phyloP scores from a whole-genome alignment of 1,140 invertebrate genomes.

The Drosophila obscura region DNA sequence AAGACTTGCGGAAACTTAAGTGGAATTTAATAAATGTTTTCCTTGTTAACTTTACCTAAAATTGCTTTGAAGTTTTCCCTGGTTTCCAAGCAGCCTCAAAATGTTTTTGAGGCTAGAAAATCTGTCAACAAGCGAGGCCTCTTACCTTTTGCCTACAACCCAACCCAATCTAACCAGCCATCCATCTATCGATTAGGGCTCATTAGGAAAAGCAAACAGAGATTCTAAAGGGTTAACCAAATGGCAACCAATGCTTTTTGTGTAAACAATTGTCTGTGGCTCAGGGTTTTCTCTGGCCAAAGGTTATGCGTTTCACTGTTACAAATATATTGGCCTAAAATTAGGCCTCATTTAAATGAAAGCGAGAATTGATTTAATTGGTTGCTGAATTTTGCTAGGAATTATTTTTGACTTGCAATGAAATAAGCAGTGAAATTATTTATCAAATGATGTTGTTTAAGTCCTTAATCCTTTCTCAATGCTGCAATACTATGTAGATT shows the following conservation, averaged over 20 bases:
- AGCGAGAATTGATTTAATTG: too few species aligned
- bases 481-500: too few species aligned
- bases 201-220: conserved; percentile 36
- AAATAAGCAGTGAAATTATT: too few species aligned
- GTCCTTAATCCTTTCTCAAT: too few species aligned
- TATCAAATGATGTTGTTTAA: too few species aligned
- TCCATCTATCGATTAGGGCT: conserved; percentile 33
- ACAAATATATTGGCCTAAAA: too few species aligned
- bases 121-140: conserved; percentile 36
- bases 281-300: too few species aligned
- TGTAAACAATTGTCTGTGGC: background rate
- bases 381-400: too few species aligned
- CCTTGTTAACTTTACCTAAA: conserved; percentile 51
- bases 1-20: conserved; percentile 40
- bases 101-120: conserved; percentile 7
- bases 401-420: too few species aligned
- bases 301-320: too few species aligned
- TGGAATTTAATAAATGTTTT: conserved; percentile 74
- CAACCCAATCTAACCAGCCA: background rate
- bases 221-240: background rate
- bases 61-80: conserved; percentile 64
- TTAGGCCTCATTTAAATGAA: too few species aligned
- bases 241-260: background rate
- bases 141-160: too few species aligned
- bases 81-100: conserved; percentile 14